These are phyloP conservation scores for Pammene aurita DNA, from an alignment of 2,888 invertebrate genomes.

Conservation along the genomic window DNA sequence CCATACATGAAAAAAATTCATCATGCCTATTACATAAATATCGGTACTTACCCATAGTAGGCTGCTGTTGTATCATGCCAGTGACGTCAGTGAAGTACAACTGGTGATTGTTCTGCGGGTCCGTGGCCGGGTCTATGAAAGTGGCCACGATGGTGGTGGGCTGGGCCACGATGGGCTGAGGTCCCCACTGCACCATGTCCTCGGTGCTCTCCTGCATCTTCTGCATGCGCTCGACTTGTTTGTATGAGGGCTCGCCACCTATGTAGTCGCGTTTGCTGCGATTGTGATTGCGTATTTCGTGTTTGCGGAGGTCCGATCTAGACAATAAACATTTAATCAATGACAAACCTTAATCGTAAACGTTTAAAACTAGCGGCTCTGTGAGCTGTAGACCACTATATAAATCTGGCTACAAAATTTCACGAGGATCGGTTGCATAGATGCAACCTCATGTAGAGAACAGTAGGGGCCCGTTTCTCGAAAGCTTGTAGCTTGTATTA, in stretches of 20 bases:
- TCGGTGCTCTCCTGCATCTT: constrained; percentile 57
- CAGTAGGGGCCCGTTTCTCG: too few species aligned
- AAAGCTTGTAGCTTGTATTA: too few species aligned
- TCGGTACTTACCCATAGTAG: constrained; percentile 60
- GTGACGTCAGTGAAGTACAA: constrained; percentile 70
- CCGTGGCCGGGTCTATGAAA: constrained; percentile 66
- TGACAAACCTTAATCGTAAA: neutral
- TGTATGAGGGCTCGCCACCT: constrained; percentile 77
- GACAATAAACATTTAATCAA: neutral
- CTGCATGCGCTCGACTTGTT: constrained; percentile 72
- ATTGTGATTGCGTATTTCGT: constrained; percentile 75
- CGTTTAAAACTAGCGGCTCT: too few species aligned
- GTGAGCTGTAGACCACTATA: too few species aligned
- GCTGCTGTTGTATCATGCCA: constrained; percentile 63
- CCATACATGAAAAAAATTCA: too few species aligned
- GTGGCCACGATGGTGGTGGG: constrained; percentile 55
- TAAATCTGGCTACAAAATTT: too few species aligned
- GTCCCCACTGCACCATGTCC: constrained; percentile 54
- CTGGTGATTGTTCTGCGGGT: constrained; percentile 60
- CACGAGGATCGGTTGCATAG: too few species aligned
- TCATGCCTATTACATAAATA: neutral
- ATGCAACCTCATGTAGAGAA: too few species aligned
- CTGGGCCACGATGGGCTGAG: constrained; percentile 53
- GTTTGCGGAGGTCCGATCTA: constrained; percentile 77
- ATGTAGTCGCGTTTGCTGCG: constrained; percentile 76